These are phyloP conservation scores for Mycetomoellerius zeteki DNA, from an alignment of 1,140 invertebrate genomes.

Conservation along the genomic window DNA sequence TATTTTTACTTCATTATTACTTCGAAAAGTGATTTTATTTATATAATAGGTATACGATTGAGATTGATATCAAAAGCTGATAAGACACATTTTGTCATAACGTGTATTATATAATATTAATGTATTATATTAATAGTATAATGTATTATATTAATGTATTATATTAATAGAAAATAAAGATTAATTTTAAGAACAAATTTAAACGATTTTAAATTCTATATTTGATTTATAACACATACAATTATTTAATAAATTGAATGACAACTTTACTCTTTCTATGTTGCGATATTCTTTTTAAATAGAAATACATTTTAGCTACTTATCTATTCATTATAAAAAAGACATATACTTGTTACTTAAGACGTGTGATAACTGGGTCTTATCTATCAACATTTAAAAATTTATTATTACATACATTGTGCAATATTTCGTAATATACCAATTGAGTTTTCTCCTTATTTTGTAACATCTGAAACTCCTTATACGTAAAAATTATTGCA, in stretches of 20 bases:
- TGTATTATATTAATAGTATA: too few species aligned
- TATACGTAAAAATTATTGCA: not conserved
- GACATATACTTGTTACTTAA: not conserved
- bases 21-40: not conserved
- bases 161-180: not conserved
- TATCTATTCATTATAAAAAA: not conserved
- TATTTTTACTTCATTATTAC: not conserved
- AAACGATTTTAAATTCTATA: not conserved
- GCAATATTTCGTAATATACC: slow-evolving; percentile 22
- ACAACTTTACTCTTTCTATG: not conserved
- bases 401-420: not conserved
- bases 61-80: slow-evolving; percentile 20
- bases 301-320: not conserved
- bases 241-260: not conserved
- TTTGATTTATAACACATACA: not conserved
- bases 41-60: not conserved
- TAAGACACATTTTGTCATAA: not conserved
- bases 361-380: not conserved
- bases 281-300: not conserved
- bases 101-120: not conserved
- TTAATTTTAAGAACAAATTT: not conserved
- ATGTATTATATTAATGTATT: too few species aligned
- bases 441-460: not conserved
- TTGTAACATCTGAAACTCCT: not conserved
- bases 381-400: not conserved